These are phyloP conservation scores for Noturus placidus DNA, from an alignment of 2,113 vertebrate species.

Conservation along the genomic window DNA sequence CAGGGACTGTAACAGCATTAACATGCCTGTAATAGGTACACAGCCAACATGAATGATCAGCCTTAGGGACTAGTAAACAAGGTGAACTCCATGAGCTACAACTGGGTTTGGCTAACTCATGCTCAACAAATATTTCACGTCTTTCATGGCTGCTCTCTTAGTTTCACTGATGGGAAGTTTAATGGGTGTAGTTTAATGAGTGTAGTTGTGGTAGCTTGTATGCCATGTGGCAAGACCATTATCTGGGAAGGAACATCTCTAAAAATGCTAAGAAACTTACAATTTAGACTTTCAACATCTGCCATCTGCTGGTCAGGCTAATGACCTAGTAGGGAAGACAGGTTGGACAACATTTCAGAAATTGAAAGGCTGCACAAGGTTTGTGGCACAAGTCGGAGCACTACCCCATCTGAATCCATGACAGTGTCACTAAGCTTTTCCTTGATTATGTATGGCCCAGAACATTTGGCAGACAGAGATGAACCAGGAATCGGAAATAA, in stretches of 20 bases:
- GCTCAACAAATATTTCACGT: constrained; percentile 21
- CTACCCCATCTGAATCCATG: not conserved
- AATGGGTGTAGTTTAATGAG: constrained; percentile 2
- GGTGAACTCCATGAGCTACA: constrained; percentile 9
- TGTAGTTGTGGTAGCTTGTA: not conserved
- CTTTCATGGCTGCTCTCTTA: not conserved
- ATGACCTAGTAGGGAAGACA: not conserved
- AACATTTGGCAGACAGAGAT: not conserved
- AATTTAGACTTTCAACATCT: not conserved
- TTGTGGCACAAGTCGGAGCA: not conserved
- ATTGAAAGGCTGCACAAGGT: not conserved
- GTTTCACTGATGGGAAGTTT: constrained; percentile 13
- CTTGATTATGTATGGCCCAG: not conserved
- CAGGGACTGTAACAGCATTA: constrained; percentile 5
- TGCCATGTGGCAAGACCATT: not conserved
- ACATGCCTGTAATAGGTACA: constrained; percentile 2
- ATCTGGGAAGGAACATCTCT: not conserved
- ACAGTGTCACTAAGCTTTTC: not conserved
- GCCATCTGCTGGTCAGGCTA: not conserved
- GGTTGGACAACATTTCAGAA: not conserved
- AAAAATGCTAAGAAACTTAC: not conserved
- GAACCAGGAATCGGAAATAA: not conserved
- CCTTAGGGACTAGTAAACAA: constrained; percentile 18
- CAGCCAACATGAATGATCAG: not conserved
- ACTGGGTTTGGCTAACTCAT: not conserved